These are phyloP conservation scores for Formica selysi DNA, from an alignment of 1,140 invertebrate species.

Conservation along the genomic window DNA sequence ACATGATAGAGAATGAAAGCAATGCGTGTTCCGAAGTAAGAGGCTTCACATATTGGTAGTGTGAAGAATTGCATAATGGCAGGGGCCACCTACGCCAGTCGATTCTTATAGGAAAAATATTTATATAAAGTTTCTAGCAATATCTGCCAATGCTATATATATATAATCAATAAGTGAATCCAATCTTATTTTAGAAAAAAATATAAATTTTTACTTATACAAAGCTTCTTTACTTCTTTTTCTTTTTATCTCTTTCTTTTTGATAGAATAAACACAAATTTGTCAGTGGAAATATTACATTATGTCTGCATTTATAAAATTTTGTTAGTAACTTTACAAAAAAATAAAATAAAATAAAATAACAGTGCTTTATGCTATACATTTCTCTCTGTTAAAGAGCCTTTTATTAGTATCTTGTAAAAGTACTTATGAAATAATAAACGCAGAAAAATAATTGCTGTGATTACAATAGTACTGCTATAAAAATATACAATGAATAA, in stretches of 20 bases:
- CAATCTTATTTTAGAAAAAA: neutral
- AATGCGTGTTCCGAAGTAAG: no score
- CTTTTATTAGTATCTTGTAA: neutral
- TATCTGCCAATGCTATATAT: neutral
- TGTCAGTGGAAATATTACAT: neutral
- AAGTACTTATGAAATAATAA: neutral
- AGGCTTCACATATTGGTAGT: no score
- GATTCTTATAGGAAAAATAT: no score
- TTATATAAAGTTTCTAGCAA: no score
- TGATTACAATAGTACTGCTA: neutral
- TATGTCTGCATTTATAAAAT: neutral
- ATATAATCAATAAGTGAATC: neutral
- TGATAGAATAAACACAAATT: neutral
- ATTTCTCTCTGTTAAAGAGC: neutral
- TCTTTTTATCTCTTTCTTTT: no score
- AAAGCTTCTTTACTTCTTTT: neutral
- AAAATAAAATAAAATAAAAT: neutral
- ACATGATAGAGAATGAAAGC: no score
- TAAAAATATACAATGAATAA: neutral
- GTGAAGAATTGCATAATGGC: no score
- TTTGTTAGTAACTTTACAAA: neutral
- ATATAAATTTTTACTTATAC: neutral
- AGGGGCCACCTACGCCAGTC: no score
- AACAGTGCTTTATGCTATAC: neutral
- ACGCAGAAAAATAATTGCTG: neutral